phyloP scores from a whole-genome alignment of 2,113 vertebrate genomes.

The Microcebus tavaratra region DNA sequence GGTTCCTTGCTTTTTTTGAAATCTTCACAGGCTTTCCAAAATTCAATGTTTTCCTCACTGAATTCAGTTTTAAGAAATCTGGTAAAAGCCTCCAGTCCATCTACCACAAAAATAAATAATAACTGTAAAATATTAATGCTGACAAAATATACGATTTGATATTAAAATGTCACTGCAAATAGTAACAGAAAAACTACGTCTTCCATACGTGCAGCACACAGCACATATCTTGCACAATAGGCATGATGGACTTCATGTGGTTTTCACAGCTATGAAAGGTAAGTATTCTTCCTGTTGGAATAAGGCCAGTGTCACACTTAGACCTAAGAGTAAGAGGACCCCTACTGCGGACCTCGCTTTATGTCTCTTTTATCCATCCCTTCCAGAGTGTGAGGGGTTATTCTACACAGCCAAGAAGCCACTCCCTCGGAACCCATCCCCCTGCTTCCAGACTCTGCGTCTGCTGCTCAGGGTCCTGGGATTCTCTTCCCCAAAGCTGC shows the following conservation, averaged over 20 bases:
- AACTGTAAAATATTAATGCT: background rate
- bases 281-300: background rate
- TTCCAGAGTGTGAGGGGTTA: background rate
- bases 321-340: background rate
- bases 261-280: background rate
- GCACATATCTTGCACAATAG: accelerated
- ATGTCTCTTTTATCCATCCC: background rate
- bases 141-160: background rate
- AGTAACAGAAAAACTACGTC: background rate
- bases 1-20: constrained; percentile 91
- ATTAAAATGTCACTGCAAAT: background rate
- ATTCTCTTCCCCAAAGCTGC: background rate
- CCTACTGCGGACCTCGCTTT: background rate
- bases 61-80: constrained; percentile 95
- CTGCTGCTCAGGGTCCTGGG: background rate
- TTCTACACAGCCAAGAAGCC: background rate
- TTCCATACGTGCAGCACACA: background rate
- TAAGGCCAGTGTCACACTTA: background rate
- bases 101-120: constrained; percentile 78
- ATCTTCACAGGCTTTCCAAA: constrained; percentile 96
- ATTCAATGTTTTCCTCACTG: constrained; percentile 98
- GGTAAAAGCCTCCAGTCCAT: constrained; percentile 91
- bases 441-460: background rate
- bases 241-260: no score
- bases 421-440: background rate